Evolutionary conservation across 2,797 vertebrate genomes (phyloP).

Genomic region (Falco peregrinus): DNA sequence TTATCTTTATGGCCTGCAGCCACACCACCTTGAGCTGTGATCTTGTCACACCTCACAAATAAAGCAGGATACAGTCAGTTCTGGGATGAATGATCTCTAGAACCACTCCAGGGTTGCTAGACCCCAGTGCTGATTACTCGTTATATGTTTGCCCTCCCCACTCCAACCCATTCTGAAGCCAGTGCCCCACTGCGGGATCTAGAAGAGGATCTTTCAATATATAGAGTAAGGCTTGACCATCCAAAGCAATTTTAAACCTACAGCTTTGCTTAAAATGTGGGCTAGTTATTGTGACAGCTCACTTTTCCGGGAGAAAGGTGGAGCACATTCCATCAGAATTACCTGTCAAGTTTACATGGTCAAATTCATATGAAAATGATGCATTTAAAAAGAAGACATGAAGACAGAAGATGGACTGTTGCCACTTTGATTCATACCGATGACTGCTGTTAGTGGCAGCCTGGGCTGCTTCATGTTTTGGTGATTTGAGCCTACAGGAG

Average conservation of each 20-base stretch:
- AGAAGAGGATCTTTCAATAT: neutral
- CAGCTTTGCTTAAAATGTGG: neutral
- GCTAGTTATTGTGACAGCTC: neutral
- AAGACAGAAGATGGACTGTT: neutral
- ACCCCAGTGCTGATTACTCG: neutral
- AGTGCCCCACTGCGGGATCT: neutral
- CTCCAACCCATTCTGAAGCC: neutral
- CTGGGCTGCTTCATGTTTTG: neutral
- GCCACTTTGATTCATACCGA: neutral
- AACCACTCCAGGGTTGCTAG: neutral
- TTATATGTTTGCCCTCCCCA: accelerated
- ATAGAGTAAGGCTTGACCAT: neutral
- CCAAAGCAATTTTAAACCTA: neutral
- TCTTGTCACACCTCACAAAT: neutral
- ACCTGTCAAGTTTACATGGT: neutral
- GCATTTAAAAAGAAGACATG: neutral
- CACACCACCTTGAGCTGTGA: neutral
- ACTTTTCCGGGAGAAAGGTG: neutral
- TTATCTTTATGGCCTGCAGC: neutral
- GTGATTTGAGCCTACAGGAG: neutral
- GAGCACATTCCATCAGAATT: neutral
- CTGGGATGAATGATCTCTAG: neutral
- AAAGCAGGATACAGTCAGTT: neutral
- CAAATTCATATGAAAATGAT: neutral
- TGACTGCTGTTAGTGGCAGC: neutral